A percentile compares a stretch with the other conserved stretches of the same genome.
phyloP scores from a whole-genome alignment of 2,888 invertebrate genomes.

The Poecilus cupreus region DNA sequence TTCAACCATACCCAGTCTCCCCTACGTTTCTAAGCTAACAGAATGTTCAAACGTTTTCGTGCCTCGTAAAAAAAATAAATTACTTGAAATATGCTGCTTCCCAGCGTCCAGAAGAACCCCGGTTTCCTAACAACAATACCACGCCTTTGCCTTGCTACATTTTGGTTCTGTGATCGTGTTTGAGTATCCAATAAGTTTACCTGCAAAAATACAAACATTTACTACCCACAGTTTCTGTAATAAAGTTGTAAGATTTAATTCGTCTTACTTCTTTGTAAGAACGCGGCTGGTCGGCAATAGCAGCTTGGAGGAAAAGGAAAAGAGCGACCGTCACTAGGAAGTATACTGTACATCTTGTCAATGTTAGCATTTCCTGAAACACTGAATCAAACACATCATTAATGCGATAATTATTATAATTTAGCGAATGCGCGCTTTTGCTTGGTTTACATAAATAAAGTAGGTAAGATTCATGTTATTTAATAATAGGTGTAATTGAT shows the following conservation, averaged over 20 bases:
- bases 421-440: no score
- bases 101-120: slow-evolving; percentile 68
- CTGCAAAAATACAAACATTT: neutral
- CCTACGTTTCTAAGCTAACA: no score
- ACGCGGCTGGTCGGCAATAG: neutral
- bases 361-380: slow-evolving; percentile 54
- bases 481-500: no score
- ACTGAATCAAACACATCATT: neutral
- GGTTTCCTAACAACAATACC: slow-evolving; percentile 63
- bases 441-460: neutral
- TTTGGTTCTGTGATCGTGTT: neutral
- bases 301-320: neutral
- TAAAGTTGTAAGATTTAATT: neutral
- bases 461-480: no score
- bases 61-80: no score
- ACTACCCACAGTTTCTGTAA: neutral
- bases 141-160: slow-evolving; percentile 60
- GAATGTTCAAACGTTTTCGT: no score
- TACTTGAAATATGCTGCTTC: slow-evolving; percentile 52
- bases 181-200: neutral
- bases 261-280: neutral
- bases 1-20: no score
- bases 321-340: slow-evolving; percentile 24
- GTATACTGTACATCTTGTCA: slow-evolving; percentile 44
- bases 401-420: slow-evolving; percentile 6